These are phyloP conservation scores for Lasioglossum leucozonium DNA, from an alignment of 2,888 invertebrate genomes.

Conservation along the genomic window DNA sequence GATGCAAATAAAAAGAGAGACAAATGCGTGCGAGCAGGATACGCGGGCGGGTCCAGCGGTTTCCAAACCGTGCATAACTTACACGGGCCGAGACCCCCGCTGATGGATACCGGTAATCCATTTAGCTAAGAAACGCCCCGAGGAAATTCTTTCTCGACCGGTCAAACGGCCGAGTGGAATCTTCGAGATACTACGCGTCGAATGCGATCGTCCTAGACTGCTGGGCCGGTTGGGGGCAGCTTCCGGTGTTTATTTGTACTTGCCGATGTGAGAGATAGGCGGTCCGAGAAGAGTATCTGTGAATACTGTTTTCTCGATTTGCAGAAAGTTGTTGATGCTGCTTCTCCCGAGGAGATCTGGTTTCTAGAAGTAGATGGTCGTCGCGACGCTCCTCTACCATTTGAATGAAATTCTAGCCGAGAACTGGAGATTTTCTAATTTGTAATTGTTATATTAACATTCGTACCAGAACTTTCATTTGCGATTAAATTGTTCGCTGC, in stretches of 20 bases:
- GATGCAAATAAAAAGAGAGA: constrained; percentile 48
- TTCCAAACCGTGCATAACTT: constrained; percentile 28
- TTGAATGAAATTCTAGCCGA: no score
- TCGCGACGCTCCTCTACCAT: no score
- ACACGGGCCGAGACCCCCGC: neutral
- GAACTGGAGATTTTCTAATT: no score
- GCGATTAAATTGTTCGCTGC: no score
- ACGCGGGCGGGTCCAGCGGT: constrained; percentile 35
- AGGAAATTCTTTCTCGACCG: neutral
- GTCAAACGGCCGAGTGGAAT: neutral
- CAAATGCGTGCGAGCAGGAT: neutral
- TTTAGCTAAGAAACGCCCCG: neutral
- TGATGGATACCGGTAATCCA: constrained; percentile 7
- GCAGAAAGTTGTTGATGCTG: neutral
- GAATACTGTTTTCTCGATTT: neutral
- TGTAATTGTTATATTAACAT: no score
- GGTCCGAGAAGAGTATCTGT: neutral
- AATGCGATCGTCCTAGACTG: neutral
- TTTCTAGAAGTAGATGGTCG: no score
- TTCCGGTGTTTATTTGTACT: neutral
- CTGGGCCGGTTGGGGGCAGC: no score
- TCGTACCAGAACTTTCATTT: no score
- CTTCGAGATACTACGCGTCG: neutral
- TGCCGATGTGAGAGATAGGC: neutral
- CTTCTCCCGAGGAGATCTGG: no score